Evolutionary conservation across 2,113 vertebrate genomes (phyloP).

Genomic region (Marmota monax): DNA sequence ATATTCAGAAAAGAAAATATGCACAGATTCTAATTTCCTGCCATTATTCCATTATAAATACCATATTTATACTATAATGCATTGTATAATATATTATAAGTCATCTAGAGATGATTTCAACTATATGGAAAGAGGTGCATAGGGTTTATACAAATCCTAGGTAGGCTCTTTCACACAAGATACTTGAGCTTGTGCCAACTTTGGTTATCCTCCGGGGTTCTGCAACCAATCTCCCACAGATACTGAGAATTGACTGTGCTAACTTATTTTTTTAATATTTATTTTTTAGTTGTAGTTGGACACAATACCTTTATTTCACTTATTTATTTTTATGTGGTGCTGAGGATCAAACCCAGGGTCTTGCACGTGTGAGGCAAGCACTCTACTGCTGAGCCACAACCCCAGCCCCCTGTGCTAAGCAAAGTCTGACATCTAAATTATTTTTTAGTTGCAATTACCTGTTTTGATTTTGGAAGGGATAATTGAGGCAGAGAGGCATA

Average conservation of each 20-base stretch:
- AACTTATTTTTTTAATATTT: background rate
- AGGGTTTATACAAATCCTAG: background rate
- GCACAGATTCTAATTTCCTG: background rate
- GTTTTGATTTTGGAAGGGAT: background rate
- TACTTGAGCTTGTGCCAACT: background rate
- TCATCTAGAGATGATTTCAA: background rate
- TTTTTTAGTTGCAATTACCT: background rate
- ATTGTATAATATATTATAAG: background rate
- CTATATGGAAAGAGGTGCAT: fast-evolving
- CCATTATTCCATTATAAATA: no score
- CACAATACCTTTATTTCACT: no score
- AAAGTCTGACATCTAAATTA: background rate
- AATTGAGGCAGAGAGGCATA: background rate
- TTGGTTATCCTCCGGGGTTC: background rate
- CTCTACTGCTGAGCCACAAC: no score
- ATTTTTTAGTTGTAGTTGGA: no score
- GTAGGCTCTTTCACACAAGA: no score
- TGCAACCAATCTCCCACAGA: no score
- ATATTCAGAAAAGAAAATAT: background rate
- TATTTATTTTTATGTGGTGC: no score
- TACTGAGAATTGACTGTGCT: background rate
- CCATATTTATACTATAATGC: background rate
- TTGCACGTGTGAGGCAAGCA: no score
- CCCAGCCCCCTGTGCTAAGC: background rate
- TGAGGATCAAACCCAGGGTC: no score